These are phyloP conservation scores for Sterrhoptilus dennistouni DNA, from an alignment of 2,113 vertebrate species.

Conservation along the genomic window DNA sequence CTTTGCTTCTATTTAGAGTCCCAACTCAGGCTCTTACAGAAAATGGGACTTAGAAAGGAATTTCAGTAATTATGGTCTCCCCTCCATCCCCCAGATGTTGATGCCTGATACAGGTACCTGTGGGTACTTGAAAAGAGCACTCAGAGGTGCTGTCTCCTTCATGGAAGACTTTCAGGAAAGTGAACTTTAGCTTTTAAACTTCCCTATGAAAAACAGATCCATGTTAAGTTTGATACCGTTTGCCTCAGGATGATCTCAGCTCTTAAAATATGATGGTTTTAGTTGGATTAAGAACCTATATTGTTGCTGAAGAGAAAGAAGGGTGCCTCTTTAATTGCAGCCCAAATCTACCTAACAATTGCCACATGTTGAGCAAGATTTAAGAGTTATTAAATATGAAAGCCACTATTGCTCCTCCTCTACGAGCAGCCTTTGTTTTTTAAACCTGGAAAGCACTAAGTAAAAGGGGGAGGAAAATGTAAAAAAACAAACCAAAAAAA, in stretches of 20 bases:
- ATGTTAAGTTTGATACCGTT: conserved; percentile 69
- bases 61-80: conserved; percentile 44
- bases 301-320: conserved; percentile 73
- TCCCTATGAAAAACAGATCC: conserved; percentile 62
- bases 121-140: neutral
- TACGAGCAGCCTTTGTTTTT: conserved; percentile 65
- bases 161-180: conserved; percentile 38
- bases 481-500: neutral
- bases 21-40: neutral
- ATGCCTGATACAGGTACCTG: conserved; percentile 21
- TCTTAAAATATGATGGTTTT: conserved; percentile 76
- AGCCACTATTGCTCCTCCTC: conserved; percentile 50
- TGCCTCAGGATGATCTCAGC: conserved; percentile 74
- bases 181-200: conserved; percentile 58
- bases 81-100: conserved; percentile 34
- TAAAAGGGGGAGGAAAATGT: neutral
- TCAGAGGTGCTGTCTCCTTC: neutral
- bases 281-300: conserved; percentile 76
- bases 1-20: neutral
- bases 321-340: conserved; percentile 77
- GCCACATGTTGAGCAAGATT: conserved; percentile 77
- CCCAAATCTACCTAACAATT: conserved; percentile 81
- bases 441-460: conserved; percentile 55
- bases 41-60: conserved; percentile 44
- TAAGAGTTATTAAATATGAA: conserved; percentile 79